Evolutionary conservation across 1,140 invertebrate genomes (phyloP).

Genomic region (Zophobas atratus): DNA sequence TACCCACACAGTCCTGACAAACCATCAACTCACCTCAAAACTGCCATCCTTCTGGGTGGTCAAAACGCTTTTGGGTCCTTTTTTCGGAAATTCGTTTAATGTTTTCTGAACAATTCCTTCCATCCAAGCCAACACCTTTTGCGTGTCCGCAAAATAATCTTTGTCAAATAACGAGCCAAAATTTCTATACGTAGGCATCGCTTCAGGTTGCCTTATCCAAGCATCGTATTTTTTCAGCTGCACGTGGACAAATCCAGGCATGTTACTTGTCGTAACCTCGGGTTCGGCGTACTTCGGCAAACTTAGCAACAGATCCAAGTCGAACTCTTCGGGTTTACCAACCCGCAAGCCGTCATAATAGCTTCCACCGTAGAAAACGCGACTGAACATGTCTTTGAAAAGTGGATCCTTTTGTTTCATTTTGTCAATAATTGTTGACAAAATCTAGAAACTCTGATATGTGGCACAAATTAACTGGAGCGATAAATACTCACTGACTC

Average conservation of each 20-base stretch:
- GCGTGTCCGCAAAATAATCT: conserved; percentile 51
- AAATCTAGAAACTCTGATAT: background rate
- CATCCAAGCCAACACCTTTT: conserved; percentile 60
- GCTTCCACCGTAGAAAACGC: conserved; percentile 65
- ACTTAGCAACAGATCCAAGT: conserved; percentile 64
- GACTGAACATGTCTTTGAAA: conserved; percentile 61
- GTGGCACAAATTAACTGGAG: no score
- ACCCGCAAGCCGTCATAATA: conserved; percentile 71
- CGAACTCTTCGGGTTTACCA: conserved; percentile 70
- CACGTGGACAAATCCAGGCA: conserved; percentile 8
- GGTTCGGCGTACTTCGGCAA: conserved; percentile 9
- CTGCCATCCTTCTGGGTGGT: background rate
- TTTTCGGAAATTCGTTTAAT: conserved; percentile 44
- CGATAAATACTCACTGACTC: conserved; percentile 3
- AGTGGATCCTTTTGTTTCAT: conserved; percentile 63
- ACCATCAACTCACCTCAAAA: conserved; percentile 13
- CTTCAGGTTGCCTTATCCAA: conserved; percentile 26
- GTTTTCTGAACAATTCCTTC: conserved; percentile 57
- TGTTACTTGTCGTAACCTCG: background rate
- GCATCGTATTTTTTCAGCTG: conserved; percentile 14
- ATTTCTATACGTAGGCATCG: conserved; percentile 18
- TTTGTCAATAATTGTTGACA: conserved; percentile 35
- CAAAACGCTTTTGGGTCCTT: background rate
- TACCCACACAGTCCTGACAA: background rate
- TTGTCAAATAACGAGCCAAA: conserved; percentile 46